These are phyloP conservation scores for Gastrophryne carolinensis DNA, from an alignment of 2,797 vertebrate genomes.

Conservation along the genomic window DNA sequence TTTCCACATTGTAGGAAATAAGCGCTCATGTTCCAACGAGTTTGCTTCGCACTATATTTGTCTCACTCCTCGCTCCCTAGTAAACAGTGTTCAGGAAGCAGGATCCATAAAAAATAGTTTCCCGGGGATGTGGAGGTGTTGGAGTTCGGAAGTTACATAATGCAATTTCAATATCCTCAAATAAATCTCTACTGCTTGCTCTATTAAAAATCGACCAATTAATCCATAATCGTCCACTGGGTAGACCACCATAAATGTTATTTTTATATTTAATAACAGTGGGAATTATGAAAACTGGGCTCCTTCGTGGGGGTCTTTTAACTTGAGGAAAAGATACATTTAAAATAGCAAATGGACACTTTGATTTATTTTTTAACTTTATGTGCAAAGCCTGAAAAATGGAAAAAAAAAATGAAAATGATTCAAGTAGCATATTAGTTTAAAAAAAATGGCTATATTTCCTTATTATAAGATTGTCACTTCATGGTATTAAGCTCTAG, in stretches of 20 bases:
- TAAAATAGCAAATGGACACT: not conserved
- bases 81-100: constrained; percentile 60
- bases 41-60: constrained; percentile 54
- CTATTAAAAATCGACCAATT: constrained; percentile 29
- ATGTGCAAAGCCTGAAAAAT: not conserved
- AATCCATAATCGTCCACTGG: constrained; percentile 8
- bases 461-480: not conserved
- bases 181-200: constrained; percentile 34
- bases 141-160: constrained; percentile 45
- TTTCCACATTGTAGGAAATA: constrained; percentile 63
- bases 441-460: not conserved
- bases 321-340: not conserved
- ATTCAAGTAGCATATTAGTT: not conserved
- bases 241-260: constrained; percentile 11
- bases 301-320: not conserved
- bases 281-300: not conserved
- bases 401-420: not conserved
- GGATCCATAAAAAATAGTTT: constrained; percentile 32
- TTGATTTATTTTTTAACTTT: constrained; percentile 2
- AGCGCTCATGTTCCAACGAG: constrained; percentile 60
- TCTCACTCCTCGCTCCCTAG: constrained; percentile 55
- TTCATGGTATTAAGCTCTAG: not conserved
- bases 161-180: constrained; percentile 26
- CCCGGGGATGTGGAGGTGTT: constrained; percentile 30
- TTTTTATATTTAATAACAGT: constrained; percentile 24